Evolutionary conservation across 64 coral and sea anemone genomes (phyloP).

Genomic region (Stichodactyla mertensii): DNA sequence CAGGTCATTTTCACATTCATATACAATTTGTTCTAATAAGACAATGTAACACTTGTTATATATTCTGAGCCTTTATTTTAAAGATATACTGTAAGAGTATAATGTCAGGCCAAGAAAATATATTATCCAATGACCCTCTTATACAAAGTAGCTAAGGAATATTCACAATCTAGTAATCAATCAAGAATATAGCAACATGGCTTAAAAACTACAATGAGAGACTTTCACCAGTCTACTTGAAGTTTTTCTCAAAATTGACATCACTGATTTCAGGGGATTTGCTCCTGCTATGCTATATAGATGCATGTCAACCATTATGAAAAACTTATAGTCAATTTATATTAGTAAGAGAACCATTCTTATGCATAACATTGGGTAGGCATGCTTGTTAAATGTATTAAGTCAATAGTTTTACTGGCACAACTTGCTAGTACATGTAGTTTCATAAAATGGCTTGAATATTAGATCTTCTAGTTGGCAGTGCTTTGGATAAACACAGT

Average conservation of each 20-base stretch:
- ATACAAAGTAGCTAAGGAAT: background rate
- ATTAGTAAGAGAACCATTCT: background rate
- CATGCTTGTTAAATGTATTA: background rate
- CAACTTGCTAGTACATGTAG: background rate
- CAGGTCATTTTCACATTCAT: too few species aligned
- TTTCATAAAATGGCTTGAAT: background rate
- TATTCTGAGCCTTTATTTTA: slow-evolving; percentile 11
- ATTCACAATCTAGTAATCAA: slow-evolving; percentile 8
- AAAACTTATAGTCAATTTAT: background rate
- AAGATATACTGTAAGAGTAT: slow-evolving; percentile 9
- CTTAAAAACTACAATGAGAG: background rate
- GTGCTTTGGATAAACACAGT: background rate
- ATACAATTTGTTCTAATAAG: background rate
- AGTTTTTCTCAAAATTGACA: slow-evolving; percentile 16
- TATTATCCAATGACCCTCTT: background rate
- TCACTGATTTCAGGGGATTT: background rate
- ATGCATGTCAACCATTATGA: background rate
- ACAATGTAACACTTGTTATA: background rate
- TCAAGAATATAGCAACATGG: background rate
- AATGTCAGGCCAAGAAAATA: background rate
- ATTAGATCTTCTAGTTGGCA: background rate
- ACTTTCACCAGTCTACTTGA: background rate
- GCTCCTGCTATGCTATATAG: background rate
- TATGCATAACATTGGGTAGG: background rate
- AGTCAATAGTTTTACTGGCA: background rate